Base-by-base conservation (phyloP, 2,888 invertebrate species). In the Drymonia ruficornis region DNA sequence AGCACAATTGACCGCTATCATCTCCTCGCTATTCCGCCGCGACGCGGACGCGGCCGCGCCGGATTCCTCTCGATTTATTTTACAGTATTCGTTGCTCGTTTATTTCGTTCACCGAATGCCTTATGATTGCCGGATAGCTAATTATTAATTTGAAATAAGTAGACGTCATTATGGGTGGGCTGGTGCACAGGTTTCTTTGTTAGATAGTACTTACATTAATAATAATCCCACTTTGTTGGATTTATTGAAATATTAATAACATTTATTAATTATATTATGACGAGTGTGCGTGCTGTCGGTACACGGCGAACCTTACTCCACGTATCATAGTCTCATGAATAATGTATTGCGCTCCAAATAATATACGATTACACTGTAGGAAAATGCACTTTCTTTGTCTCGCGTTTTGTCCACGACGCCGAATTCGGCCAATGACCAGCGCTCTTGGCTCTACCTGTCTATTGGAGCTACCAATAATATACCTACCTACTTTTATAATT, bases 371-470 rank as follows among this genome's bases (percentile, higher is more conserved):
- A 82, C 85, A 78, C 72, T 70, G 67, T 62, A 84, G 84, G 87
- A 86, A 90, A 88, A 88, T 88, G 88, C 89, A 88, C 88, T 90
- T 89, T 89, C 89, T 90, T 91, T 89, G 89, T 87, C 77, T 85
- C 71, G 74, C 70, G 68, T 60, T 79, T 57, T 60, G 61, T 59
- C 29, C 53, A 19, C 50, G 55, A 54, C 71, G 66, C 70, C 74
- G 72, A 84, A 84, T 78, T 76, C 79, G 80, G 80, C 75, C 78
- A 81, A 80, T 76, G 79, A 81, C 81, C 84, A 67, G 61, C 47
- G 57, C 50, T 9, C 15, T 1, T 40, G 40, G 3, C 40, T 50
- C 45, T 52, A 28, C 45, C 38, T 47, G 28, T 50, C 49, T 38
- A 57, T 50, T 55, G 49, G 45, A 46, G 45, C 52, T 42, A n/a